Conservation (phyloP, 2,797 vertebrate genomes). For the Graptemys geographica region DNA sequence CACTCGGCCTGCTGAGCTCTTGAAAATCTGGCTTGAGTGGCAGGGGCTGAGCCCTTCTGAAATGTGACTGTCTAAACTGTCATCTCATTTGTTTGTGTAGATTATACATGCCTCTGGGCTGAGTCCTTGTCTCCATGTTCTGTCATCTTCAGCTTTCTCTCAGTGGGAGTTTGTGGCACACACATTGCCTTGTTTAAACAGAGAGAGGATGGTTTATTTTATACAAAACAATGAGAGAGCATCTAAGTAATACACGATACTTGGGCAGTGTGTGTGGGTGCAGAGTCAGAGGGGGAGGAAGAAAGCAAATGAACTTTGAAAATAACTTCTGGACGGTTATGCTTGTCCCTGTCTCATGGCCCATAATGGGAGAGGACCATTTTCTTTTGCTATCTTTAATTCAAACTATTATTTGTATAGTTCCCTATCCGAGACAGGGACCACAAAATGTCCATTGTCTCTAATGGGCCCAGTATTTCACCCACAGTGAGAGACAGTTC, state of each 20-base stretch:
- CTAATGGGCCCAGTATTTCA: background rate
- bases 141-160: background rate
- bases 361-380: background rate
- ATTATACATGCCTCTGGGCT: background rate
- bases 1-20: background rate
- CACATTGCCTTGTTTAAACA: background rate
- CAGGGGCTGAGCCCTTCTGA: background rate
- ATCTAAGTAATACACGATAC: background rate
- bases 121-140: background rate
- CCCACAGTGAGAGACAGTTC: background rate
- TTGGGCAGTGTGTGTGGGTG: background rate
- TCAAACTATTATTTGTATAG: background rate
- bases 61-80: background rate
- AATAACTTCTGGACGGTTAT: background rate
- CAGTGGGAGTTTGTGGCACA: background rate
- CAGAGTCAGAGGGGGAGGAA: background rate
- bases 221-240: background rate
- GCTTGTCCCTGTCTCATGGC: background rate
- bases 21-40: background rate
- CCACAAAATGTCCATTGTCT: background rate
- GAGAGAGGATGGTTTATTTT: background rate
- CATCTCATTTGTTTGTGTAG: background rate
- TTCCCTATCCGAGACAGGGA: background rate
- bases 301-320: background rate
- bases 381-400: too few relatives aligned